Conservation (phyloP, 1,140 invertebrate species). For the Lasioglossum albipes region DNA sequence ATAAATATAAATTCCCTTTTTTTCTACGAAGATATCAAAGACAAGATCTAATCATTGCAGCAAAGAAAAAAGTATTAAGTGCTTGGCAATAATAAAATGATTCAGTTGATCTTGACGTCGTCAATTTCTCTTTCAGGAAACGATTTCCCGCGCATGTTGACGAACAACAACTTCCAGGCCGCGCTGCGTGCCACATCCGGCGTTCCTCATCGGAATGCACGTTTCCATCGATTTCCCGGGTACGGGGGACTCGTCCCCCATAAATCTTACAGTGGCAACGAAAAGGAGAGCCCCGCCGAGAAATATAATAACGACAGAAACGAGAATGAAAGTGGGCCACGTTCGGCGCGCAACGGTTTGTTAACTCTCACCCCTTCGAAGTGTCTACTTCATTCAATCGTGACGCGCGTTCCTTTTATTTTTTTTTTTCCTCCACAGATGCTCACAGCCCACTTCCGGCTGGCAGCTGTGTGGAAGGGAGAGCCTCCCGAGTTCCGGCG, state of each 20-base stretch:
- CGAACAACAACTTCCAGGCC: neutral
- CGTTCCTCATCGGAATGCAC: slow-evolving; percentile 2
- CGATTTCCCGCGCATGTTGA: slow-evolving; percentile 6
- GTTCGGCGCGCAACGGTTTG: slow-evolving; percentile 67
- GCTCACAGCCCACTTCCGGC: slow-evolving; percentile 71
- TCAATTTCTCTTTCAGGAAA: neutral
- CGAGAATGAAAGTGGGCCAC: slow-evolving; percentile 71
- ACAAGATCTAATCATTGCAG: too few species aligned
- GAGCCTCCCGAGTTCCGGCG: slow-evolving; percentile 14
- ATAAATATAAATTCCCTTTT: too few species aligned
- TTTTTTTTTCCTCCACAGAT: slow-evolving; percentile 56
- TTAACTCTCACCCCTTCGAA: slow-evolving; percentile 59
- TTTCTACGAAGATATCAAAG: too few species aligned
- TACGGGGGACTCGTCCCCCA: neutral
- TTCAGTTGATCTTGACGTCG: too few species aligned
- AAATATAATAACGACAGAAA: slow-evolving; percentile 53
- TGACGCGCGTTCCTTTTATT: slow-evolving; percentile 36
- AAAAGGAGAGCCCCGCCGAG: neutral
- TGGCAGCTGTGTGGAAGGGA: slow-evolving; percentile 69
- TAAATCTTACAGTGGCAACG: slow-evolving; percentile 13
- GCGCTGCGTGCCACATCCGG: neutral
- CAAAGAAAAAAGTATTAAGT: too few species aligned
- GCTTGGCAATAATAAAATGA: too few species aligned
- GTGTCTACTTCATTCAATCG: slow-evolving; percentile 68
- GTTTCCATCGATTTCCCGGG: slow-evolving; percentile 14